Evolutionary conservation across 2,888 invertebrate genomes (phyloP), one percentile per base, ranked within the genome.

Genomic region (Gari tellinella): DNA sequence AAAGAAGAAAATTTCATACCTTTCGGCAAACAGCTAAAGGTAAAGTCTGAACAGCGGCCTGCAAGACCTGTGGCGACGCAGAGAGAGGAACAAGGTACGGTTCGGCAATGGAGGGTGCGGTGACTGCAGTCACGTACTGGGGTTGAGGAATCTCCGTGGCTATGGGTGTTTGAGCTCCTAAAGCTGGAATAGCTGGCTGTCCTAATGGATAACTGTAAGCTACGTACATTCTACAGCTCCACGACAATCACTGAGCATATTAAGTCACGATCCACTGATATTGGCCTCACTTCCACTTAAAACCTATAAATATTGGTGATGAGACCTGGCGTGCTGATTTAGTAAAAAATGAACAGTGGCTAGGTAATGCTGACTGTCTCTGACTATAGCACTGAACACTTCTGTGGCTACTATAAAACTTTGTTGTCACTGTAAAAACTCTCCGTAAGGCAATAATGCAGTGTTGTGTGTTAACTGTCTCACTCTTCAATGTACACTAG

Each of bases 121-220:
- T 73, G 25, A 73, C 73, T 8, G 73, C 67, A 38, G 73, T 64
- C 43, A 73, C 25, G 43, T 67, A 64, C 55, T 73, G 73, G 10
- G 63, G 53, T 23, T 58, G 73, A 10, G 67, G 58, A 49, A 67
- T 45, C 48, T 73, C 73, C 25, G 43, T 53, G 25, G 49, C 67
- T 45, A 25, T 63, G 60, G 53, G 73, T 19, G 52, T 64, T 55
- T 73, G 73, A 14, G 73, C 73, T 73, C 73, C 73, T 26, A 73
- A 38, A 23, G 67, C 60, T 25, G 73, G 73, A 23, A 68, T 26
- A 31, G 57, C 57, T 14, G 63, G 46, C 67, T 73, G 73, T 67
- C 73, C 73, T 19, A 73, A 60, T 40, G 73, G 73, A 60, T 73
- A 73, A 73, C 68, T 73, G 73, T 73, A 73, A 55, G 73, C 73